Evolutionary conservation across 2,888 invertebrate species (phyloP).

Genomic region (Deroplatys truncata): DNA sequence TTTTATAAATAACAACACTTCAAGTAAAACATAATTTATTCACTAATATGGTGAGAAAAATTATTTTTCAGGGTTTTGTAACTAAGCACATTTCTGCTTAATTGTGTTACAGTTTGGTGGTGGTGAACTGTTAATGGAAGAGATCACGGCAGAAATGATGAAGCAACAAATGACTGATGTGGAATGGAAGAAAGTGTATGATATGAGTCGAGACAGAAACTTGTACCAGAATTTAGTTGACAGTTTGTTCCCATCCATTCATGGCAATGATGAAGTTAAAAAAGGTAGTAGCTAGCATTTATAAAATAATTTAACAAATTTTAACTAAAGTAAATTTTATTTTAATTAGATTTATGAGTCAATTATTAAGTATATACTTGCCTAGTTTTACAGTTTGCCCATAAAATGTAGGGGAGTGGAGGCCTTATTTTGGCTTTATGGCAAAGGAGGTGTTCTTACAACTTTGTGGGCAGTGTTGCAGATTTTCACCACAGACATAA

Average conservation of each 20-base stretch:
- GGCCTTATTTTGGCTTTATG: no score
- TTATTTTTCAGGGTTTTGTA: no score
- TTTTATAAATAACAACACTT: no score
- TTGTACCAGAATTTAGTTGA: conserved; percentile 86
- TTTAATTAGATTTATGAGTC: background rate
- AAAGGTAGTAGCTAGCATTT: conserved; percentile 43
- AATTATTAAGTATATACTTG: no score
- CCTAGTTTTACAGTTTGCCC: no score
- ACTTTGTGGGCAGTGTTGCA: no score
- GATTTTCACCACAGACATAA: no score
- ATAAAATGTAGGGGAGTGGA: no score
- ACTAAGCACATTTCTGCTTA: background rate
- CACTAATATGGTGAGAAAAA: no score
- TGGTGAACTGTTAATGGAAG: conserved; percentile 76
- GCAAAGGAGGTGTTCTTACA: no score
- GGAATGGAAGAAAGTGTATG: conserved; percentile 93
- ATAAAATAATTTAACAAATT: background rate
- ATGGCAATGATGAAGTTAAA: conserved; percentile 96
- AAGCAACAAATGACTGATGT: conserved; percentile 89
- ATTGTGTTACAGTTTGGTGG: conserved; percentile 65
- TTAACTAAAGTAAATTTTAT: background rate
- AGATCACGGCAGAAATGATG: conserved; percentile 87
- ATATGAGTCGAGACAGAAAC: conserved; percentile 92
- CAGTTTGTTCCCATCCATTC: conserved; percentile 92
- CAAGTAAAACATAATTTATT: no score